A percentile compares a stretch with the other conserved stretches of the same genome.
Conservation (phyloP, 2,888 invertebrate genomes). For the Erpobdella octoculata region DNA sequence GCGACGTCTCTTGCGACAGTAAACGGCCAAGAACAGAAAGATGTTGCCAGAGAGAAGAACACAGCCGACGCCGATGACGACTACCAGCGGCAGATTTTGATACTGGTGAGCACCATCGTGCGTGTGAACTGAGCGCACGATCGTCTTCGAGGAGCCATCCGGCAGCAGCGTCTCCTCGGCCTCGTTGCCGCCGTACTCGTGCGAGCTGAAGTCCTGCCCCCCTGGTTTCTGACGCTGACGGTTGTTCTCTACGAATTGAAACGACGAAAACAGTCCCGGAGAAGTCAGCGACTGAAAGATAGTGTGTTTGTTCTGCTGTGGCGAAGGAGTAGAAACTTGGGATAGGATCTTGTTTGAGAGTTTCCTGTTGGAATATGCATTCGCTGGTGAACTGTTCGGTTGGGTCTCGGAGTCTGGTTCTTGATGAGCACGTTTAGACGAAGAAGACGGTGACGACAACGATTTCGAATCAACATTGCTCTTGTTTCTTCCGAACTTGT, state of each 20-base stretch:
- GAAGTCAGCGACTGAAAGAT: constrained; percentile 1
- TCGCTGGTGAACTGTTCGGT: neutral
- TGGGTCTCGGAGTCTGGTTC: too few relatives aligned
- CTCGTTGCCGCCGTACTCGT: neutral
- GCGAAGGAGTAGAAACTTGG: neutral
- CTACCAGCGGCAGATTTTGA: constrained; percentile 41
- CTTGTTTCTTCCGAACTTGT: too few relatives aligned
- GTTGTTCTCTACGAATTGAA: constrained; percentile 13
- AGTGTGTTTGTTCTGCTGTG: neutral
- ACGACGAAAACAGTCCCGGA: neutral
- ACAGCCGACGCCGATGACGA: constrained; percentile 78
- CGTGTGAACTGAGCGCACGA: neutral
- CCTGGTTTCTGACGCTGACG: neutral
- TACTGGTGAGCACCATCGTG: neutral
- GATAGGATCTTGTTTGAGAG: neutral
- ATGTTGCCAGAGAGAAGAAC: constrained; percentile 82
- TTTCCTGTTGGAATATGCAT: neutral
- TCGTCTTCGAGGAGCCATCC: neutral
- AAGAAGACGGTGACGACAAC: neutral
- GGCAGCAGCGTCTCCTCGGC: neutral
- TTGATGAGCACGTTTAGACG: neutral
- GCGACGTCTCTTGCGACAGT: constrained; percentile 63
- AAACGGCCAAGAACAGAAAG: constrained; percentile 84
- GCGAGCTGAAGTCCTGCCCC: neutral
- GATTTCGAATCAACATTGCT: too few relatives aligned